Evolutionary conservation across 2,797 vertebrate species (phyloP).

Genomic region (Aldrovandia affinis): DNA sequence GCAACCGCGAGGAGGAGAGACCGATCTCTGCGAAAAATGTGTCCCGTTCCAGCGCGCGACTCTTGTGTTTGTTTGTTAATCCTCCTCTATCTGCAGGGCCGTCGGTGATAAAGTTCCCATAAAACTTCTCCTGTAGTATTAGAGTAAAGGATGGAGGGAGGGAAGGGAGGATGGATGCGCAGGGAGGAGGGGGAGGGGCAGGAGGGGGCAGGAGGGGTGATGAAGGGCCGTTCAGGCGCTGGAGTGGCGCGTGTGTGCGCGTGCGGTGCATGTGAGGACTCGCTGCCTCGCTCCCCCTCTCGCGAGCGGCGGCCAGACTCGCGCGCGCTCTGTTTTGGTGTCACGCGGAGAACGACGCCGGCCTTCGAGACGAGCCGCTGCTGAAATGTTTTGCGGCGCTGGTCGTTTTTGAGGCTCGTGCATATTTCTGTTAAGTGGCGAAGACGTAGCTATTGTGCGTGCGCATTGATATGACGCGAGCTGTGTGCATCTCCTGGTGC

Average conservation of each 20-base stretch:
- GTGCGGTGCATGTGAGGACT: constrained; percentile 56
- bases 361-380: constrained; percentile 70
- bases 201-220: not conserved
- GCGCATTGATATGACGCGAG: no score
- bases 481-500: no score
- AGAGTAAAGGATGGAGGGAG: no score
- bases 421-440: not conserved
- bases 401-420: constrained; percentile 26
- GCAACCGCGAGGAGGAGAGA: constrained; percentile 2
- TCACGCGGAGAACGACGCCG: constrained; percentile 51
- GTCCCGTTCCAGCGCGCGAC: not conserved
- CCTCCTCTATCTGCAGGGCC: not conserved
- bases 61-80: not conserved
- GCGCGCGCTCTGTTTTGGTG: constrained; percentile 71
- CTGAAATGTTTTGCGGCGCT: constrained; percentile 60
- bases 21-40: not conserved
- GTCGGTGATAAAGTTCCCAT: constrained; percentile 23
- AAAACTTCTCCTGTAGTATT: constrained; percentile 18
- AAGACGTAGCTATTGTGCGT: not conserved
- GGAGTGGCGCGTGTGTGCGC: constrained; percentile 44
- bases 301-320: constrained; percentile 65
- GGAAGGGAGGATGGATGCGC: no score
- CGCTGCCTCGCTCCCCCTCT: constrained; percentile 58
- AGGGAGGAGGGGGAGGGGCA: constrained; percentile 8
- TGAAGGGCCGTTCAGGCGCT: not conserved